Percentiles rank a stretch among this genome's conserved stretches.
phyloP scores from a whole-genome alignment of 2,797 vertebrate species.

The Microctenopoma lineatum region DNA sequence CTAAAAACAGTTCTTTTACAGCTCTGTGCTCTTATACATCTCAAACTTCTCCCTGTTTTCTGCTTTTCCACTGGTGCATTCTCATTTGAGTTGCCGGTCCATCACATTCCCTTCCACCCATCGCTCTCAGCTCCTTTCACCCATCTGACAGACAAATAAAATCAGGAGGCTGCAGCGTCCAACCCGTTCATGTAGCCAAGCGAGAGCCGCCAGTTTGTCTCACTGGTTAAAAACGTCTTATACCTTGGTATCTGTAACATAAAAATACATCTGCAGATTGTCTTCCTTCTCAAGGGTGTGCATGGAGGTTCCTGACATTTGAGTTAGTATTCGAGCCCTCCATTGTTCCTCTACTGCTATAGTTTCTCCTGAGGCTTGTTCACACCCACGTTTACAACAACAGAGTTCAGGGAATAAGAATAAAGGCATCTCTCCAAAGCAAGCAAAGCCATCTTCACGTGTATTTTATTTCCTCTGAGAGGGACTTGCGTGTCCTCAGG shows the following conservation, averaged over 20 bases:
- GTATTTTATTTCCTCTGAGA: conserved; percentile 55
- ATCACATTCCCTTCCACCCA: conserved; percentile 82
- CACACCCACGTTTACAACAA: conserved; percentile 22
- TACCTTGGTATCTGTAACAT: conserved; percentile 11
- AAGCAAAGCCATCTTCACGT: conserved; percentile 23
- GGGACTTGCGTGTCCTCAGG: conserved; percentile 32
- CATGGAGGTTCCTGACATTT: conserved; percentile 23
- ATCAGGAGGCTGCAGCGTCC: conserved; percentile 68
- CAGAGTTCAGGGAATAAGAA: conserved; percentile 4
- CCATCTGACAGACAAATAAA: conserved; percentile 68
- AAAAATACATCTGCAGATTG: not conserved
- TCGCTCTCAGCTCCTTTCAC: conserved; percentile 63
- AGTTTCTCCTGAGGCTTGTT: conserved; percentile 21
- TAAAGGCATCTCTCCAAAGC: conserved; percentile 20
- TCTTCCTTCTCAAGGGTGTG: conserved; percentile 15
- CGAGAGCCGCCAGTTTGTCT: conserved; percentile 41
- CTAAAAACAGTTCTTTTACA: not conserved
- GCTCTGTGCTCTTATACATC: not conserved
- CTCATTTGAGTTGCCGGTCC: conserved; percentile 54
- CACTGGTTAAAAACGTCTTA: conserved; percentile 38
- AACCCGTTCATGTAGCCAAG: conserved; percentile 50
- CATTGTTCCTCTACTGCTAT: conserved; percentile 22
- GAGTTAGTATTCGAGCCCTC: conserved; percentile 8
- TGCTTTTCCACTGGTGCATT: conserved; percentile 37
- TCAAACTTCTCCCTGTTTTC: not conserved